Conservation (phyloP, 2,888 invertebrate species). For the Diadegma fenestrale region DNA sequence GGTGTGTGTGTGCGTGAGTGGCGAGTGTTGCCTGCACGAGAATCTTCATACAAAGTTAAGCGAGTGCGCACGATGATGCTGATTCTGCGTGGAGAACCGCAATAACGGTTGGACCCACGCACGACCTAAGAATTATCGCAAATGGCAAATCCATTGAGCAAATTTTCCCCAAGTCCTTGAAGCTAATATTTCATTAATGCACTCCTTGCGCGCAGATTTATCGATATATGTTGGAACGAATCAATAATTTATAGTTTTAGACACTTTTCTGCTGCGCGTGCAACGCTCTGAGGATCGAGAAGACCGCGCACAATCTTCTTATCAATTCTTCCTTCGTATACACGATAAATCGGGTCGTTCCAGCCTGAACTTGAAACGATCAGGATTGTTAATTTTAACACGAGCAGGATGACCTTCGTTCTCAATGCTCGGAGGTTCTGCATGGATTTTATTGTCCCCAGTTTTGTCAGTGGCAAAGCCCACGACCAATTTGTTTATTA, state of each 20-base stretch:
- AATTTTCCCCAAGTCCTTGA: constrained; percentile 16
- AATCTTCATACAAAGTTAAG: constrained; percentile 61
- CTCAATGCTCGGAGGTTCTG: neutral
- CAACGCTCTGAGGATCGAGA: constrained; percentile 2
- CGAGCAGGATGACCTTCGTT: neutral
- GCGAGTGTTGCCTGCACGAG: constrained; percentile 18
- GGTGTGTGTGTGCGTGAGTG: constrained; percentile 51
- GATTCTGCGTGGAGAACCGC: neutral
- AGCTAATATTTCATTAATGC: constrained; percentile 31
- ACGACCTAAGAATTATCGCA: constrained; percentile 68
- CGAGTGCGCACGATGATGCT: constrained; percentile 63
- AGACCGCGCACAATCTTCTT: neutral
- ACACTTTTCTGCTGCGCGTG: neutral
- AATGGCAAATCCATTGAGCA: constrained; percentile 62
- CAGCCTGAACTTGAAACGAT: neutral
- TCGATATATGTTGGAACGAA: neutral
- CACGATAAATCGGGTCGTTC: neutral
- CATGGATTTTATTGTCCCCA: neutral
- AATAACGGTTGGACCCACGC: constrained; percentile 65
- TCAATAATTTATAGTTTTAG: neutral
- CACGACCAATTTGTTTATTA: neutral
- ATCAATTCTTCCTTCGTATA: neutral
- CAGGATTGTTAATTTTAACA: neutral
- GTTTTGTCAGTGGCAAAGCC: neutral
- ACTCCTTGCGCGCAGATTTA: neutral